Percentiles rank a stretch among this genome's conserved stretches.
These are phyloP conservation scores for Ophthalmotilapia sp. DNA, from an alignment of 2,113 vertebrate genomes.

Conservation along the genomic window DNA sequence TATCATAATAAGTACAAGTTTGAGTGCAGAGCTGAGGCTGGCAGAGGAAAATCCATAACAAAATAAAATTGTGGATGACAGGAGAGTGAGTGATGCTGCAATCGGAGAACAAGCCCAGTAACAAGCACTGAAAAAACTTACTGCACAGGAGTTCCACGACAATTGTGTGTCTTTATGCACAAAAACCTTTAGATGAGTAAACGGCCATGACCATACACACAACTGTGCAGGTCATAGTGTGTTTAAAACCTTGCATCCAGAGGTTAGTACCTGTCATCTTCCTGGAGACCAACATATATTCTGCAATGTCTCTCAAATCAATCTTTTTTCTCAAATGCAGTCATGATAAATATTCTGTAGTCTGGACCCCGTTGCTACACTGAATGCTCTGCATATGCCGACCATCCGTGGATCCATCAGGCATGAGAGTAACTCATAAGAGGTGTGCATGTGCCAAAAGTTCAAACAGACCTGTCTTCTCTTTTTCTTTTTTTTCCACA, in stretches of 20 bases:
- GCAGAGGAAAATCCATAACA: background rate
- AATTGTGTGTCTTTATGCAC: background rate
- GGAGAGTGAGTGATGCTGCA: background rate
- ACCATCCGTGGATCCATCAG: background rate
- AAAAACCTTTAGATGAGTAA: rapidly evolving
- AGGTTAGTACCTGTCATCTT: background rate
- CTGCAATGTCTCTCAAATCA: background rate
- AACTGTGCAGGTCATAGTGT: background rate
- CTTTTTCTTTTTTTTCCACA: background rate
- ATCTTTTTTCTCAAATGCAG: background rate
- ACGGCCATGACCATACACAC: background rate
- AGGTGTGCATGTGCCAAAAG: background rate
- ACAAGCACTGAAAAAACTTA: background rate
- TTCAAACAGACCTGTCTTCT: background rate
- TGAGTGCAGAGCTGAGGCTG: background rate
- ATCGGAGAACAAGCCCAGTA: background rate
- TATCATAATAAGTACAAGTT: background rate
- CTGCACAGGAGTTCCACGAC: rapidly evolving
- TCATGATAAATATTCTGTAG: background rate
- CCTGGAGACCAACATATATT: background rate
- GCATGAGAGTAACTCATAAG: background rate
- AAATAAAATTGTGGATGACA: background rate
- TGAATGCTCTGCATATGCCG: background rate
- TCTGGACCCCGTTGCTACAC: background rate
- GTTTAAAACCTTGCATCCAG: background rate